These are phyloP conservation scores for Odontocerum albicorne DNA, from an alignment of 2,888 invertebrate genomes.

Conservation along the genomic window DNA sequence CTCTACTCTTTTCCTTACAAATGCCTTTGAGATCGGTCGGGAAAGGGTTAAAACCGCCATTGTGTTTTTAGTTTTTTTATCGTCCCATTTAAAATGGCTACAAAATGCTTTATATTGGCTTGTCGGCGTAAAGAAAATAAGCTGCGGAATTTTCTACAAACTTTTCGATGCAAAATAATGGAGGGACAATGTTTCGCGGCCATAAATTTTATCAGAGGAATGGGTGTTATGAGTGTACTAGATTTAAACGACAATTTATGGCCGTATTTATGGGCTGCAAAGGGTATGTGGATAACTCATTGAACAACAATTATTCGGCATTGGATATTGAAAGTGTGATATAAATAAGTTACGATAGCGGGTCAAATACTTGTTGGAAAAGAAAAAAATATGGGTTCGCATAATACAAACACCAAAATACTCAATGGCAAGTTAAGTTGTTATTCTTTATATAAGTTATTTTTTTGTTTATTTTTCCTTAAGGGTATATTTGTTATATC, in stretches of 20 bases:
- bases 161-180: conserved; percentile 24
- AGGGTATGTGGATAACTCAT: conserved; percentile 20
- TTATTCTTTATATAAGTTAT: no score
- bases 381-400: no score
- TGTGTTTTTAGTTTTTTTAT: conserved; percentile 30
- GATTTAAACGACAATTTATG: conserved; percentile 26
- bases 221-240: conserved; percentile 25
- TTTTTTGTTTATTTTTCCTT: no score
- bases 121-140: conserved; percentile 22
- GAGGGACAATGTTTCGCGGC: conserved; percentile 22
- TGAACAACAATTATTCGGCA: background rate
- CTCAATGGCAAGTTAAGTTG: no score
- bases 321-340: background rate
- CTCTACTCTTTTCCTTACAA: no score
- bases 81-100: conserved; percentile 24
- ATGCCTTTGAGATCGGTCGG: no score
- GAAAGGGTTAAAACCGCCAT: no score
- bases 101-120: conserved; percentile 28
- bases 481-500: no score
- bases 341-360: background rate
- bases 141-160: conserved; percentile 24
- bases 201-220: conserved; percentile 27
- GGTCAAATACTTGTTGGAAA: conserved; percentile 3
- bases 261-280: conserved; percentile 20
- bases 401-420: no score